These are phyloP conservation scores for Trachemys scripta DNA, from an alignment of 2,113 vertebrate genomes.

Conservation along the genomic window DNA sequence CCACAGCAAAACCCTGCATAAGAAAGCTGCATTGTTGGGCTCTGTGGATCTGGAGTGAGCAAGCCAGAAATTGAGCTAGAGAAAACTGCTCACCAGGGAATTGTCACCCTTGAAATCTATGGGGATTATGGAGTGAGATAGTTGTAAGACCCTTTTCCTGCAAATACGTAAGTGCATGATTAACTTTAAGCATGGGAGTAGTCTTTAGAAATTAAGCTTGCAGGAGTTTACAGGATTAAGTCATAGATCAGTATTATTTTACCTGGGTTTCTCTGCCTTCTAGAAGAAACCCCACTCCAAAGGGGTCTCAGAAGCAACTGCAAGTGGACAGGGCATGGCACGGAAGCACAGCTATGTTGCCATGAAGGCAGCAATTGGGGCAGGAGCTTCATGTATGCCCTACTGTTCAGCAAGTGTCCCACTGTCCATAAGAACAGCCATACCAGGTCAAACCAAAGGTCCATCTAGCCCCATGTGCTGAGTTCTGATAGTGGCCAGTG, in stretches of 20 bases:
- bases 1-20: neutral
- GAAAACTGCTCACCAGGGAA: neutral
- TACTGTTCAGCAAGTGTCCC: slow-evolving; percentile 11
- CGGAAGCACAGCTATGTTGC: neutral
- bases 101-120: neutral
- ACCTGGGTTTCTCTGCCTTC: neutral
- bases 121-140: neutral
- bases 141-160: neutral
- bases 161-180: neutral
- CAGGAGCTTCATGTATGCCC: fast-evolving
- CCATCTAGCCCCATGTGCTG: neutral
- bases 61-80: neutral
- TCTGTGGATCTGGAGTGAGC: neutral
- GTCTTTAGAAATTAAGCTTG: neutral
- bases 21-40: neutral
- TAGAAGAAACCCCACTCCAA: neutral
- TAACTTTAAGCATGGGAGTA: neutral
- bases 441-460: neutral
- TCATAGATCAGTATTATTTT: neutral
- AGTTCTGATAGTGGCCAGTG: neutral
- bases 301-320: neutral
- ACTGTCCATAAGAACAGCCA: neutral
- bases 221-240: neutral
- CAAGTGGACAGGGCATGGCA: neutral
- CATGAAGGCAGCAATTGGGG: neutral